Evolutionary conservation across 2,888 invertebrate species (phyloP).

Genomic region (Scelioninae gen. 2): DNA sequence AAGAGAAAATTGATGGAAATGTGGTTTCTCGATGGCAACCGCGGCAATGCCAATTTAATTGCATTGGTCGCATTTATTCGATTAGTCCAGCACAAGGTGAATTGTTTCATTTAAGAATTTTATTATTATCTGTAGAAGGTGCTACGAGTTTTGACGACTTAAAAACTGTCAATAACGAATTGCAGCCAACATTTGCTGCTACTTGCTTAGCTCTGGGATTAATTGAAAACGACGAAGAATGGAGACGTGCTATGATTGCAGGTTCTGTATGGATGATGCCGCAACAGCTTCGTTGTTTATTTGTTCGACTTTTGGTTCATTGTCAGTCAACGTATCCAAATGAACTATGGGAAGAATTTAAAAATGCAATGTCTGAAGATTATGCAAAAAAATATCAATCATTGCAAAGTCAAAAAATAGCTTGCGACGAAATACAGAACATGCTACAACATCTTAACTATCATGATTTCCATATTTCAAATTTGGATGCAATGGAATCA

Average conservation of each 20-base stretch:
- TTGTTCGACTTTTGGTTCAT: constrained; percentile 15
- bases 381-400: constrained; percentile 21
- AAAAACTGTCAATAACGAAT: constrained; percentile 61
- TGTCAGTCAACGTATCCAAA: constrained; percentile 55
- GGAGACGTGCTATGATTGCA: constrained; percentile 46
- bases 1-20: constrained; percentile 18
- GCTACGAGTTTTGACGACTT: too few species aligned
- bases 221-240: constrained; percentile 50
- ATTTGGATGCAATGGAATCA: constrained; percentile 23
- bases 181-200: constrained; percentile 55
- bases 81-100: constrained; percentile 61
- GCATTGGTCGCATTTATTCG: constrained; percentile 62
- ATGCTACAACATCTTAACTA: constrained; percentile 41
- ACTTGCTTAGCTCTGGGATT: constrained; percentile 58
- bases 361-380: constrained; percentile 59
- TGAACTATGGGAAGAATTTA: constrained; percentile 58
- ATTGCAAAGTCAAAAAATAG: constrained; percentile 36
- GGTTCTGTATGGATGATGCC: constrained; percentile 45
- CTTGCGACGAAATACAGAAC: too few species aligned
- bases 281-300: too few species aligned
- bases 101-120: constrained; percentile 64
- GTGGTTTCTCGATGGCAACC: constrained; percentile 30
- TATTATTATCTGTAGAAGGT: constrained; percentile 63
- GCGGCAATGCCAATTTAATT: constrained; percentile 41
- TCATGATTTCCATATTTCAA: constrained; percentile 39